These are phyloP conservation scores for Mellilla xanthometata DNA, from an alignment of 2,888 invertebrate species.

Conservation along the genomic window DNA sequence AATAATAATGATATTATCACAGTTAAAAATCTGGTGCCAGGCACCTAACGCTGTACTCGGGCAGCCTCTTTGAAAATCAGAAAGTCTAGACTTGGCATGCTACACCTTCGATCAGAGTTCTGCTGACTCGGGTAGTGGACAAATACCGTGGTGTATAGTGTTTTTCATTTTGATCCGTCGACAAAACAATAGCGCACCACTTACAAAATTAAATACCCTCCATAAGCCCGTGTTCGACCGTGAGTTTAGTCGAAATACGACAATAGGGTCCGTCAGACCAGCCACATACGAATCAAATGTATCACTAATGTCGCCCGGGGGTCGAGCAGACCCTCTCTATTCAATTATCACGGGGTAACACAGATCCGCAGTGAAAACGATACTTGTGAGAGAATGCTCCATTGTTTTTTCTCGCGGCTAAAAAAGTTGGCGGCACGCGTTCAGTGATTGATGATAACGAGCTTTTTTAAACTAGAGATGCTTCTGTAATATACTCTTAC, in stretches of 20 bases:
- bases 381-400: constrained; percentile 82
- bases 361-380: constrained; percentile 77
- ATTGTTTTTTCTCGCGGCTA: constrained; percentile 83
- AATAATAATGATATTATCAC: too few species aligned
- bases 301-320: constrained; percentile 62
- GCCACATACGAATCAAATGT: constrained; percentile 73
- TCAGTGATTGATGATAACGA: constrained; percentile 38
- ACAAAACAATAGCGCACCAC: neutral
- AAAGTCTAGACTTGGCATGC: too few species aligned
- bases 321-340: constrained; percentile 64
- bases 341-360: constrained; percentile 76
- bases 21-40: too few species aligned
- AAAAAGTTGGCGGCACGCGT: constrained; percentile 68
- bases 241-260: constrained; percentile 31
- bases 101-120: too few species aligned
- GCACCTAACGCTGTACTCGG: too few species aligned
- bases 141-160: too few species aligned
- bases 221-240: constrained; percentile 11
- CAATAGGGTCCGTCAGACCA: constrained; percentile 41
- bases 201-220: constrained; percentile 15
- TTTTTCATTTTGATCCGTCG: too few species aligned
- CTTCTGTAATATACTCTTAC: too few species aligned
- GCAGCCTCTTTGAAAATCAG: too few species aligned
- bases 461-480: too few species aligned
- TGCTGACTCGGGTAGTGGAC: too few species aligned